Base-by-base conservation (phyloP, 2,113 vertebrate species). In the Arothron firmamentum region DNA sequence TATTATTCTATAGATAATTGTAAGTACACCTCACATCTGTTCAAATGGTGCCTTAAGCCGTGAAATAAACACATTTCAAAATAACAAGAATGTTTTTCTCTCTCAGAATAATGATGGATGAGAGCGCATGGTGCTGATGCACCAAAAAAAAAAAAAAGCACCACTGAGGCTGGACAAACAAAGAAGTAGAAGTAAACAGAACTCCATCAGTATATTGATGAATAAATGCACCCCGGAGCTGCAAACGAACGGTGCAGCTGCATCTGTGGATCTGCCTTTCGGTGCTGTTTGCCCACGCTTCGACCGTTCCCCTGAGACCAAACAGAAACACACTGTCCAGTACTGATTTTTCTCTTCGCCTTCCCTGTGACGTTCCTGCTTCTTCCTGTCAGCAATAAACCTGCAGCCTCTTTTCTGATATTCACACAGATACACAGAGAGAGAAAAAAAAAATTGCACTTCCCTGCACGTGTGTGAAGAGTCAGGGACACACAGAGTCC, bases 401-500 rank as follows among this genome's bases (percentile, higher is more conserved):
- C 42, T 56, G 59, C 21, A 56, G 21, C 50, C 52, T 70, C 61
- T 66, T 49, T 62, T 45, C 54, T 10, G 52, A 52, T 3, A 55
- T 8, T 8, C 23, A 25, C 34, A 13, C 54, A 43, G 18, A 28
- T 28, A 5, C 25, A 52, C n/a, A 25, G 8, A 59, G n/a, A 52
- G 48, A 28, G 6, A 28, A 28, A 28, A 28, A 28, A 28, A 28
- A 28, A 28, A 28, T 6, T 49, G 14, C 10, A 25, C 57, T 8
- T 7, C 9, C 18, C 9, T 49, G 47, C 9, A 18, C 10, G 47
- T 5, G 17, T 50, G 17, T 49, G 6, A 56, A 16, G 13, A 49
- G 62, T 75, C 62, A 52, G 25, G 63, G 62, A 65, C 61, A 57
- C 51, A 63, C 59, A 41, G 67, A 61, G 58, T 41, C 55, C 46